Evolutionary conservation across 1,140 invertebrate genomes (phyloP).

Genomic region (Panagrolaimus sp.): DNA sequence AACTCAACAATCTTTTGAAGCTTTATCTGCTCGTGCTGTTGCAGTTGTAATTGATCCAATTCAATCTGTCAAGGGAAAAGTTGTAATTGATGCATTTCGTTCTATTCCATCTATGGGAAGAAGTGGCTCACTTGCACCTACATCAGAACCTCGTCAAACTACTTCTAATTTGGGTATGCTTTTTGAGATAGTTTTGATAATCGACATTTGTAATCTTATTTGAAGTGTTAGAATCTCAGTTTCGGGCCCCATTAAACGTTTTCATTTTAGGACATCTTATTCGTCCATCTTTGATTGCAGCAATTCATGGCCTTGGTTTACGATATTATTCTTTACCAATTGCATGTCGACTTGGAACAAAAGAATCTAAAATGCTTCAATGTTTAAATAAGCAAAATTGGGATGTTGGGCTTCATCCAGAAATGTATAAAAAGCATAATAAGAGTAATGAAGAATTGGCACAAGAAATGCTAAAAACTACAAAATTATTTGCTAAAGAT

Average conservation of each 20-base stretch:
- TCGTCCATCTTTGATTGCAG: constrained; percentile 16
- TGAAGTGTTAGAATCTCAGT: no score
- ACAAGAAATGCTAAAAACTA: constrained; percentile 35
- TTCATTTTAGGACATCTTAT: constrained; percentile 20
- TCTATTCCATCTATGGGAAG: constrained; percentile 1
- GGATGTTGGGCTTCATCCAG: constrained; percentile 2
- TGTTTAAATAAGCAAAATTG: constrained; percentile 30
- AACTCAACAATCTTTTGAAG: constrained; percentile 92
- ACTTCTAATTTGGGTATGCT: constrained; percentile 27
- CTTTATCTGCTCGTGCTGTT: constrained; percentile 88
- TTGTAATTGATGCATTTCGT: constrained; percentile 26
- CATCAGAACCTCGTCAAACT: constrained; percentile 23
- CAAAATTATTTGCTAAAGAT: constrained; percentile 29
- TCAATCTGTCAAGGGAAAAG: constrained; percentile 82
- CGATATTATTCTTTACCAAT: constrained; percentile 29
- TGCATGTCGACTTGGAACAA: constrained; percentile 18
- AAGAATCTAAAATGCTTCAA: constrained; percentile 25
- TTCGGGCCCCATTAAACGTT: no score
- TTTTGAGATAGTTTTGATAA: no score
- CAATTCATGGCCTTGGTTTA: constrained; percentile 19
- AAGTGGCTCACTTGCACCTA: constrained; percentile 15
- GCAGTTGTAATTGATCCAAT: constrained; percentile 98
- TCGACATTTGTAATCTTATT: no score
- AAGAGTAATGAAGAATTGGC: constrained; percentile 20
- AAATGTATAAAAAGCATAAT: background rate